A percentile compares a stretch with the other conserved stretches of the same genome.
Conservation (phyloP, 2,888 invertebrate species). For the Lasius fuliginosus region DNA sequence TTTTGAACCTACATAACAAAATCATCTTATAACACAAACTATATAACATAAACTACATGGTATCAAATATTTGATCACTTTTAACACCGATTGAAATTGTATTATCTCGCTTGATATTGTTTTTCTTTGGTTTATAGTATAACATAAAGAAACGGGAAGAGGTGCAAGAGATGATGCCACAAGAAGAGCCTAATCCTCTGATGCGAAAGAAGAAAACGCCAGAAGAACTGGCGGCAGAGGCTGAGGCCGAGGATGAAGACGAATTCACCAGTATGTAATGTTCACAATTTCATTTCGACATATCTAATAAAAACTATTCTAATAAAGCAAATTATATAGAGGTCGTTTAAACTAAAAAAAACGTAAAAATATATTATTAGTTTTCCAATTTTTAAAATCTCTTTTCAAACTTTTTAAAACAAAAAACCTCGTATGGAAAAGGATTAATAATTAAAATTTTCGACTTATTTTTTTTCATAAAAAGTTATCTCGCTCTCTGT, state of each 20-base stretch:
- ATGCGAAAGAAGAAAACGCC: conserved; percentile 99
- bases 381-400: too few species aligned
- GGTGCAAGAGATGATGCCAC: conserved; percentile 93
- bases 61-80: neutral
- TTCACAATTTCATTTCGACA: neutral
- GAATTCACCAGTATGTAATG: conserved; percentile 94
- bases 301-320: neutral
- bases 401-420: too few species aligned
- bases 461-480: neutral
- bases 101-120: conserved; percentile 15
- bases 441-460: too few species aligned
- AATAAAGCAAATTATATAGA: conserved; percentile 8
- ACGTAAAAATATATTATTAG: neutral
- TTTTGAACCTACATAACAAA: neutral
- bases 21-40: neutral
- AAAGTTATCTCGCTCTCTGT: neutral
- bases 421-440: too few species aligned
- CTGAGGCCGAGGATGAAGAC: conserved; percentile 97
- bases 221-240: conserved; percentile 98
- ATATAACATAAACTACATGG: neutral
- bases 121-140: conserved; percentile 90
- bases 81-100: neutral
- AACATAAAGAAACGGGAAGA: conserved; percentile 99
- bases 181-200: conserved; percentile 96
- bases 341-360: neutral